phyloP scores from a whole-genome alignment of 2,888 invertebrate genomes.

The Pammene fasciana region DNA sequence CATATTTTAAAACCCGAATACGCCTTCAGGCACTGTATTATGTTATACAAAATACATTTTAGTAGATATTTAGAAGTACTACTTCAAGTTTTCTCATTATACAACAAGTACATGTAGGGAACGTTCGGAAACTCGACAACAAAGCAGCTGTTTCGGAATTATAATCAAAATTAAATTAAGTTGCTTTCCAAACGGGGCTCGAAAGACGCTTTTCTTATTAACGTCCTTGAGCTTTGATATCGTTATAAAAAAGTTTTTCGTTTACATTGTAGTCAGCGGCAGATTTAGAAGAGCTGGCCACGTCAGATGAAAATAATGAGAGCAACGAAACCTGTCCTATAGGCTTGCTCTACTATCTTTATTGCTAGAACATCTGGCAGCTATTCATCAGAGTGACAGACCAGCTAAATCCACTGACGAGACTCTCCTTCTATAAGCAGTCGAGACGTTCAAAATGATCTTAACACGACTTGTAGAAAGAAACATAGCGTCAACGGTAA shows the following conservation, averaged over 20 bases:
- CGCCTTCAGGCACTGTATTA: constrained; percentile 14
- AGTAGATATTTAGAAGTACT: constrained; percentile 3
- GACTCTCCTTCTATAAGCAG: too few relatives aligned
- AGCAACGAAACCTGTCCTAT: too few relatives aligned
- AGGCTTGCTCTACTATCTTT: too few relatives aligned
- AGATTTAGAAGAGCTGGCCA: too few relatives aligned
- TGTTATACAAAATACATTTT: constrained; percentile 31
- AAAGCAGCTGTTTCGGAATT: constrained; percentile 38
- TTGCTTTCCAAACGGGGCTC: constrained; percentile 14
- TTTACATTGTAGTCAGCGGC: too few relatives aligned
- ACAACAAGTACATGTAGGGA: constrained; percentile 25
- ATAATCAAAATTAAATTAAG: constrained; percentile 37
- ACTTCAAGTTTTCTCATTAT: constrained; percentile 41
- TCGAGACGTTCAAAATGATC: too few relatives aligned
- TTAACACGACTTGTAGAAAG: too few relatives aligned
- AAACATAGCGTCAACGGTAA: too few relatives aligned
- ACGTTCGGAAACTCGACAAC: constrained; percentile 24
- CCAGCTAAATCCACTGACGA: too few relatives aligned
- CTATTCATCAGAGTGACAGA: too few relatives aligned
- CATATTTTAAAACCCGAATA: neutral
- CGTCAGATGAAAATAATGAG: too few relatives aligned
- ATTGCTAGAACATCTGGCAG: too few relatives aligned
- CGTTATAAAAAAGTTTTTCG: neutral
- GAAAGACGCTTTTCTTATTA: constrained; percentile 4
- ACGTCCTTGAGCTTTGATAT: neutral